Evolutionary conservation across 2,113 vertebrate genomes (phyloP), one percentile per base, ranked within the genome.

Genomic region (Corythornis cristatus): DNA sequence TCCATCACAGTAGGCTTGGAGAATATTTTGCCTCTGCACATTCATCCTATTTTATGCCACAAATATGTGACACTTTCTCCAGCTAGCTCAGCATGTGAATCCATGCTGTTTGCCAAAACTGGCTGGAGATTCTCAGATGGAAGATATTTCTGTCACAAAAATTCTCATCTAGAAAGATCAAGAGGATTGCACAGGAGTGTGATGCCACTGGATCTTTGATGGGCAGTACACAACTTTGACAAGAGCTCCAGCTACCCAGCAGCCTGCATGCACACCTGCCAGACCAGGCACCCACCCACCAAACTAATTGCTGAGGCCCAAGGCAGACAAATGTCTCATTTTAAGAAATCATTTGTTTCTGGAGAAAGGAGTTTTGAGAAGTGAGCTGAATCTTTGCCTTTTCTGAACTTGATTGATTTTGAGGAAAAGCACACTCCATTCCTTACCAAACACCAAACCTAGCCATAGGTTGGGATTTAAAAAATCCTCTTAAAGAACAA

Each of bases 291-390:
- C 40, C 51, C 51, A 81, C 51, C 46, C 51, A 66, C 57, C 33
- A 61, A 29, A 53, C 12, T 56, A 45, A 40, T 7, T 65, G 3
- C 33, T 57, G 46, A 5, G 14, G 40, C 8, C 8, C 0, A 0
- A 40, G 46, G 35, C 51, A 79, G 25, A 5, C 5, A 5, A 79
- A 56, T 6, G 33, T 8, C 26, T 70, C 35, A 19, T 22, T 57
- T 82, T 67, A 58, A 43, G 35, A 86, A 86, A 42, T 3, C 3
- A 6, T 48, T 54, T 70, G 40, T 54, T 83, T 61, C 58, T 61
- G 46, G 12, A 80, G 15, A 3, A 50, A 75, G 42, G 79, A 25
- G 51, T 50, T 82, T 61, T 64, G 35, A 65, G 64, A 61, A 71
- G 11, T 1, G 4, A 77, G 9, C 8, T 51, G 28, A 29, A 42